Percentiles rank a stretch among this genome's conserved stretches.
These are phyloP conservation scores for Morus bassanus DNA, from an alignment of 2,797 vertebrate genomes.

Conservation along the genomic window DNA sequence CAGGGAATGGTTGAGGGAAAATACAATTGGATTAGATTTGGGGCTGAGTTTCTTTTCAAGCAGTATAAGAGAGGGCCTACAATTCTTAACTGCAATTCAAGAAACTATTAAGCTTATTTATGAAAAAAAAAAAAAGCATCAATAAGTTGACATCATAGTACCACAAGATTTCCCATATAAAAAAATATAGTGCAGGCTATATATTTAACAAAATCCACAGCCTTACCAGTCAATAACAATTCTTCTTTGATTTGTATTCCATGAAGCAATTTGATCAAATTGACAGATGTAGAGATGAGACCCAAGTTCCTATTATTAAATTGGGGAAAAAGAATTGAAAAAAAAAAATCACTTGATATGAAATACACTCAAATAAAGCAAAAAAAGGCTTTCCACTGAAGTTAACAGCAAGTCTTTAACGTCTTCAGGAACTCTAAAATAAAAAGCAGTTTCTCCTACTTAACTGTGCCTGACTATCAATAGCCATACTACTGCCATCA, in stretches of 20 bases:
- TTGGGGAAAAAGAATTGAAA: not conserved
- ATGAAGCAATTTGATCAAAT: conserved; percentile 71
- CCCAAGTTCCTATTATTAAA: conserved; percentile 69
- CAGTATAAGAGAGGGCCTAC: not conserved
- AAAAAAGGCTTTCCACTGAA: not conserved
- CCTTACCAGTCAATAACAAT: conserved; percentile 70
- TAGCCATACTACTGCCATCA: not conserved
- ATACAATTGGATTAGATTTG: not conserved
- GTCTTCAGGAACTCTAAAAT: not conserved
- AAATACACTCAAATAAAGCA: not conserved
- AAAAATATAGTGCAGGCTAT: not conserved
- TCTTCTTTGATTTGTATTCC: conserved; percentile 65
- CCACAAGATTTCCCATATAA: rapidly evolving
- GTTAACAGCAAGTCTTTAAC: not conserved
- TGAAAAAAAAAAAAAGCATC: not conserved
- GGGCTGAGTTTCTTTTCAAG: not conserved
- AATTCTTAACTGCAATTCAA: not conserved
- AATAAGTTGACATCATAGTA: not conserved
- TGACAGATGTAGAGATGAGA: conserved; percentile 67
- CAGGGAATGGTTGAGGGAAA: not conserved
- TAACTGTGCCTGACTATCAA: not conserved
- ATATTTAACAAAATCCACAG: not conserved
- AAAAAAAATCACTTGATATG: not conserved
- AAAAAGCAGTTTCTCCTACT: not conserved
- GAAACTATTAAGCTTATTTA: not conserved